A percentile compares a stretch with the other conserved stretches of the same genome.
Conservation (phyloP, 2,113 vertebrate species). For the Zosterops japonicus region DNA sequence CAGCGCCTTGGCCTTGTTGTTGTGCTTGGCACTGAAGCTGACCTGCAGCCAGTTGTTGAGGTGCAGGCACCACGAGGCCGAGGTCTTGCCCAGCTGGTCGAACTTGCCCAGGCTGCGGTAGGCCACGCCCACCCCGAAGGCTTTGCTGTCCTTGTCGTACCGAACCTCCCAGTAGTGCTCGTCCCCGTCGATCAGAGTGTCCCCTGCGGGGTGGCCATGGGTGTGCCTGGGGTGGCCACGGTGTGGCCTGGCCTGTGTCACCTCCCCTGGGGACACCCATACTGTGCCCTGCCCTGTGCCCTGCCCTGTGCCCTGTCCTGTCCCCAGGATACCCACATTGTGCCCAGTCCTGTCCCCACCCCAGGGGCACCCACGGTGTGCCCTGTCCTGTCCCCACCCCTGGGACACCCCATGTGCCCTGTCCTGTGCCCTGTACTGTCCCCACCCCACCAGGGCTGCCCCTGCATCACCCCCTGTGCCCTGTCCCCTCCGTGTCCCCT, state of each 20-base stretch:
- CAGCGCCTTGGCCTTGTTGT: constrained; percentile 92
- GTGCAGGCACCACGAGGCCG: constrained; percentile 92
- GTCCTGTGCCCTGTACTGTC: too few relatives aligned
- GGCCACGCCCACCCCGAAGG: constrained; percentile 87
- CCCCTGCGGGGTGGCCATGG: constrained; percentile 64
- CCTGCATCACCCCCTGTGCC: background rate
- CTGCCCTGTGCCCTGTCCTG: too few relatives aligned
- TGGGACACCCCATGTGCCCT: background rate
- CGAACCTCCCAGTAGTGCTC: constrained; percentile 95
- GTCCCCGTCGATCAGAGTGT: constrained; percentile 86
- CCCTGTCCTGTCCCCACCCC: constrained; percentile 42
- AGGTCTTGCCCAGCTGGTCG: constrained; percentile 91
- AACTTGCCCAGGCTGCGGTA: constrained; percentile 91
- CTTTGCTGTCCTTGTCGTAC: constrained; percentile 93
- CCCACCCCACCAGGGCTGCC: background rate
- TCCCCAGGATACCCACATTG: too few relatives aligned
- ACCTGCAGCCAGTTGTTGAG: constrained; percentile 98
- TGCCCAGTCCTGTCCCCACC: too few relatives aligned
- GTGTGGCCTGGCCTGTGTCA: too few relatives aligned
- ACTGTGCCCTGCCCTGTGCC: too few relatives aligned
- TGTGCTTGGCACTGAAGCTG: constrained; percentile 95
- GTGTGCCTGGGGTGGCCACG: too few relatives aligned
- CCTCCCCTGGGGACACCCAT: too few relatives aligned
- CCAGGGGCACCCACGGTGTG: too few relatives aligned
- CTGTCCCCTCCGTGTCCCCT: background rate